These are phyloP conservation scores for Xanthia togata DNA, from an alignment of 2,888 invertebrate species.

Conservation along the genomic window DNA sequence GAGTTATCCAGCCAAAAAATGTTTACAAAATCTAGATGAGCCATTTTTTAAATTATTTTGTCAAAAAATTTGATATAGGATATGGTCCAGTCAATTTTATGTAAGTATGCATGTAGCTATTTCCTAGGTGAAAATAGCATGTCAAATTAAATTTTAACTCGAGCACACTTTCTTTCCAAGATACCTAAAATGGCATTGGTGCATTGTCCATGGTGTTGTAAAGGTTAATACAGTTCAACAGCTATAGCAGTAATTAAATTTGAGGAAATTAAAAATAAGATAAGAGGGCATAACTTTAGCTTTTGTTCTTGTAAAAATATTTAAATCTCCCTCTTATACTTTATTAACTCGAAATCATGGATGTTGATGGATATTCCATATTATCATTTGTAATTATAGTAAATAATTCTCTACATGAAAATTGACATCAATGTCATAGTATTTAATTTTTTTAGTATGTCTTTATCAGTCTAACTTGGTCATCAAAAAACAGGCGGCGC, in stretches of 20 bases:
- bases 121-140: constrained; percentile 28
- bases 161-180: constrained; percentile 1
- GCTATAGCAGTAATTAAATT: constrained; percentile 55
- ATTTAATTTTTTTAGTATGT: constrained; percentile 71
- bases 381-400: constrained; percentile 67
- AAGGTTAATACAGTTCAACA: constrained; percentile 55
- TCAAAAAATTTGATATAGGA: constrained; percentile 28
- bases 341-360: constrained; percentile 68
- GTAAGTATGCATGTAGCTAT: constrained; percentile 14
- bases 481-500: constrained; percentile 82
- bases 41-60: constrained; percentile 25
- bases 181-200: constrained; percentile 42
- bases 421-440: constrained; percentile 77
- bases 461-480: constrained; percentile 84
- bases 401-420: constrained; percentile 75
- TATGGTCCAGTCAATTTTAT: constrained; percentile 35
- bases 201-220: constrained; percentile 27
- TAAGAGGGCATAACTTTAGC: constrained; percentile 49
- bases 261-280: constrained; percentile 53
- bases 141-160: constrained; percentile 20
- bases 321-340: constrained; percentile 70
- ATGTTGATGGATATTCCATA: constrained; percentile 62
- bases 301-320: constrained; percentile 62
- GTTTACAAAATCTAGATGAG: constrained; percentile 1
- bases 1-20: constrained; percentile 8